These are phyloP conservation scores for Drosophila orena DNA, from an alignment of 1,140 invertebrate genomes.

Conservation along the genomic window DNA sequence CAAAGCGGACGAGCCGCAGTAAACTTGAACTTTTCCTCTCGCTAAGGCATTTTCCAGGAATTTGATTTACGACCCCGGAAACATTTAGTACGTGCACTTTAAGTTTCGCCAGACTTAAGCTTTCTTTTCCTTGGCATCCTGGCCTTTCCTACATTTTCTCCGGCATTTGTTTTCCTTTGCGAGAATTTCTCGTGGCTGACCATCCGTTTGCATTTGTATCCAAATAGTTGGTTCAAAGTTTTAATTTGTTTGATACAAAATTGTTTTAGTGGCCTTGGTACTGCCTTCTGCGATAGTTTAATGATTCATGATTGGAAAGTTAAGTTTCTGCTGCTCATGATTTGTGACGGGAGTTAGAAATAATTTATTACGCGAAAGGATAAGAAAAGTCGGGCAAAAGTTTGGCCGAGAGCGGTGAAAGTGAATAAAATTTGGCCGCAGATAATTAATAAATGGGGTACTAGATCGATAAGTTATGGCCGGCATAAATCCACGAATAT, in stretches of 20 bases:
- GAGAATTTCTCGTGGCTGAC: slow-evolving; percentile 34
- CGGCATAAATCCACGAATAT: background rate
- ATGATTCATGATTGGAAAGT: slow-evolving; percentile 74
- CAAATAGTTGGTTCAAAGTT: slow-evolving; percentile 65
- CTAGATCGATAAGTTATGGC: slow-evolving; percentile 28
- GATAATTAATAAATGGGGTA: slow-evolving; percentile 32
- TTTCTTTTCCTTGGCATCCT: slow-evolving; percentile 5
- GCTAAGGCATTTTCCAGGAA: slow-evolving; percentile 11
- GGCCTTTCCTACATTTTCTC: slow-evolving; percentile 6
- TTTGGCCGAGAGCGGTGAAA: slow-evolving; percentile 14
- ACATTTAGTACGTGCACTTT: slow-evolving; percentile 37
- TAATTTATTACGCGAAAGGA: slow-evolving; percentile 44
- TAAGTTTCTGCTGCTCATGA: slow-evolving; percentile 52
- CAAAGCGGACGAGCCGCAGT: background rate
- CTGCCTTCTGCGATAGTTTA: slow-evolving; percentile 54
- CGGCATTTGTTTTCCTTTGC: slow-evolving; percentile 18
- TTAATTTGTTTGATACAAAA: slow-evolving; percentile 60
- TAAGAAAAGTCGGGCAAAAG: slow-evolving; percentile 6
- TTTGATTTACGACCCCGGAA: slow-evolving; percentile 22
- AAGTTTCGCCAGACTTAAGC: slow-evolving; percentile 20
- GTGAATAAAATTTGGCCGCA: slow-evolving; percentile 29
- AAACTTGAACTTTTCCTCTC: background rate
- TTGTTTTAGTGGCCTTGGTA: slow-evolving; percentile 18
- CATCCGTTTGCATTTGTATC: slow-evolving; percentile 65
- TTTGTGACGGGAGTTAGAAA: slow-evolving; percentile 38